Conservation (phyloP, 2,888 invertebrate genomes). For the Drosophila rubida region DNA sequence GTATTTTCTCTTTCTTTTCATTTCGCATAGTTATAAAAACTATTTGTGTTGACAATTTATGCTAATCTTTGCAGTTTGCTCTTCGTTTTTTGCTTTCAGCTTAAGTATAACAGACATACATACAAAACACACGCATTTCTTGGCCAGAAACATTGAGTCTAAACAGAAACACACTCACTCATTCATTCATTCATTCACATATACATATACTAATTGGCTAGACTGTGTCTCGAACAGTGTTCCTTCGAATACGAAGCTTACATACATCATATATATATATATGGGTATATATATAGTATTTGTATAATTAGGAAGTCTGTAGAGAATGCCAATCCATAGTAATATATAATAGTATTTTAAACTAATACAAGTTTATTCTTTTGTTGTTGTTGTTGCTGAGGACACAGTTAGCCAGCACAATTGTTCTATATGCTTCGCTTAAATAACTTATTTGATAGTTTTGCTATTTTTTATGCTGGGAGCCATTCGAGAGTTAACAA, state of each 20-base stretch:
- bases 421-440: conserved; percentile 56
- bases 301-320: conserved; percentile 58
- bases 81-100: conserved; percentile 55
- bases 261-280: conserved; percentile 24
- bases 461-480: conserved; percentile 46
- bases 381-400: conserved; percentile 17
- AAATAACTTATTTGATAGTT: conserved; percentile 30
- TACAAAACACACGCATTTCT: conserved; percentile 43
- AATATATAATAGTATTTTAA: conserved; percentile 18
- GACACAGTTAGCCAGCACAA: conserved; percentile 53
- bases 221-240: conserved; percentile 44
- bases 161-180: conserved; percentile 48
- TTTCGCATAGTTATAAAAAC: conserved; percentile 75
- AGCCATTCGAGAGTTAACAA: conserved; percentile 32
- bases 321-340: conserved; percentile 38
- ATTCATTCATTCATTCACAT: conserved; percentile 28
- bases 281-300: conserved; percentile 13
- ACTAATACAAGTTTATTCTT: conserved; percentile 20
- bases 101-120: conserved; percentile 42
- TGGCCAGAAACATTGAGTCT: conserved; percentile 66
- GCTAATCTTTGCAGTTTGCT: conserved; percentile 72
- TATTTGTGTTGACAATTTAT: conserved; percentile 70
- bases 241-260: conserved; percentile 57
- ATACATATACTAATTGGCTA: conserved; percentile 47
- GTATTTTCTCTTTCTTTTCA: conserved; percentile 49